Percentiles rank a stretch among this genome's conserved stretches.
These are phyloP conservation scores for Oxystoma pomonae DNA, from an alignment of 2,888 invertebrate species.

Conservation along the genomic window DNA sequence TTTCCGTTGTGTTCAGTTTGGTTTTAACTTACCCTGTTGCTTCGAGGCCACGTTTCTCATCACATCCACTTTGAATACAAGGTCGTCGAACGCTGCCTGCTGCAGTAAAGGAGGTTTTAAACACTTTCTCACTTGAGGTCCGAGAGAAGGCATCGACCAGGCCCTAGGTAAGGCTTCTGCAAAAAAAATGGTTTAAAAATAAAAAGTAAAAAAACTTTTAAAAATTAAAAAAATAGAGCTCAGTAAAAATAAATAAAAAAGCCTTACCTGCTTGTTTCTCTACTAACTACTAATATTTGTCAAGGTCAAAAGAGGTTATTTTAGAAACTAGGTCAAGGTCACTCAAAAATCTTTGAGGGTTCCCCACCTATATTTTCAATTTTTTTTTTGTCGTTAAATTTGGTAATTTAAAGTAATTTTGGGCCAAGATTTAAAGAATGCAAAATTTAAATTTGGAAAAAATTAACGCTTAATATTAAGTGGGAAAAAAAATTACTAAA, in stretches of 20 bases:
- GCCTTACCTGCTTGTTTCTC: neutral
- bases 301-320: too few relatives aligned
- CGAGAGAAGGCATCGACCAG: conserved; percentile 48
- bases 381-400: too few relatives aligned
- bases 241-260: neutral
- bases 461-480: too few relatives aligned
- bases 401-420: too few relatives aligned
- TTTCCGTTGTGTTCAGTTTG: too few relatives aligned
- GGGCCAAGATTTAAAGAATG: too few relatives aligned
- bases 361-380: too few relatives aligned
- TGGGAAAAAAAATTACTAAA: too few relatives aligned
- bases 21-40: conserved; percentile 30
- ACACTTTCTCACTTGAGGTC: conserved; percentile 54
- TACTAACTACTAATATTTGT: too few relatives aligned
- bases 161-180: conserved; percentile 45
- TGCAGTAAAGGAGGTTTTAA: conserved; percentile 79
- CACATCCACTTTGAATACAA: conserved; percentile 75
- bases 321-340: too few relatives aligned
- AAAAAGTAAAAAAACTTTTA: neutral
- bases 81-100: conserved; percentile 82
- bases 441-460: too few relatives aligned
- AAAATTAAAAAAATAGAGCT: neutral
- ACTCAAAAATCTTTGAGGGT: too few relatives aligned
- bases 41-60: conserved; percentile 73
- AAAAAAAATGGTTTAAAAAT: conserved; percentile 20